phyloP scores from a whole-genome alignment of 1,140 invertebrate species.

The Ooceraea biroi region DNA sequence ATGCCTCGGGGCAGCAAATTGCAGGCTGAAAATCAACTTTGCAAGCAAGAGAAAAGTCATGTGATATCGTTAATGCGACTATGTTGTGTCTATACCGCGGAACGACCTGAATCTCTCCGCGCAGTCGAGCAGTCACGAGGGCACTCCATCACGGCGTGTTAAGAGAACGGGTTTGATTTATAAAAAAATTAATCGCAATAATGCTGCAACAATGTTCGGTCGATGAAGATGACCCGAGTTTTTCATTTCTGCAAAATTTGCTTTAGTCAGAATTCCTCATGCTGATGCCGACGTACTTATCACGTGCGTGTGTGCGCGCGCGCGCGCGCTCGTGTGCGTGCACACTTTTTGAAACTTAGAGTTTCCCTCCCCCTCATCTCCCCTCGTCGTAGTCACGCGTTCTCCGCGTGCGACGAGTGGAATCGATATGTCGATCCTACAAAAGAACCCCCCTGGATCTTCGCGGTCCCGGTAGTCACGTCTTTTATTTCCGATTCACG shows the following conservation, averaged over 20 bases:
- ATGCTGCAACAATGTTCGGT: background rate
- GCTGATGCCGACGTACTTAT: too few species aligned
- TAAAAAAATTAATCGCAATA: background rate
- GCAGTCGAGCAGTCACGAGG: background rate
- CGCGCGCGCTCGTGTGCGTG: too few species aligned
- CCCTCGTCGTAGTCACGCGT: slow-evolving; percentile 14
- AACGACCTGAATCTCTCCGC: background rate
- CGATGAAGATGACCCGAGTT: slow-evolving; percentile 20
- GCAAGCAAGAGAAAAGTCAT: background rate
- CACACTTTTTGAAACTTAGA: too few species aligned
- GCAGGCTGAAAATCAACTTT: background rate
- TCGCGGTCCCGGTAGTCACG: background rate
- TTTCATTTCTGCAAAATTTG: background rate
- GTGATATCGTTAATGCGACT: slow-evolving; percentile 18
- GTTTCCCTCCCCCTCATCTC: background rate
- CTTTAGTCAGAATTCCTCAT: too few species aligned
- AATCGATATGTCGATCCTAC: background rate
- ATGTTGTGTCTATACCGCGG: slow-evolving; percentile 48
- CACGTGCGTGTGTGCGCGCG: too few species aligned
- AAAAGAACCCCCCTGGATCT: background rate
- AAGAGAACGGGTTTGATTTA: background rate
- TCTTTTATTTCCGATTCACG: background rate
- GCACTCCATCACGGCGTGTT: background rate
- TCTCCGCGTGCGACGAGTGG: background rate
- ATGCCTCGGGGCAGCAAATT: background rate